These are phyloP conservation scores for Manis crassicaudata DNA, from an alignment of 2,797 vertebrate species.

Conservation along the genomic window DNA sequence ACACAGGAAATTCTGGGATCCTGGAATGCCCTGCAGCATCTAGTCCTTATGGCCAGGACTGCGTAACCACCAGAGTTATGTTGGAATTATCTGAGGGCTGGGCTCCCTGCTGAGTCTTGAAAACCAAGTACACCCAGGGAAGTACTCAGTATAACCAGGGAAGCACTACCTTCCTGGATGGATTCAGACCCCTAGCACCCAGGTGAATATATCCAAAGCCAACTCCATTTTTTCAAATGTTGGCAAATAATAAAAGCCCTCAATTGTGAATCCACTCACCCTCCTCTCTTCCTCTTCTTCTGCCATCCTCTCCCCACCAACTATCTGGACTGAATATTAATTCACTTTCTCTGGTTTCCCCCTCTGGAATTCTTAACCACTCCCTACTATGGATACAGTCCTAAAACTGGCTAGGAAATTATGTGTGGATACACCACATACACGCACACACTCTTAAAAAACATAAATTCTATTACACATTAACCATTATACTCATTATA, in stretches of 20 bases:
- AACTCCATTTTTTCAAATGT: neutral
- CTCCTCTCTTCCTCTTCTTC: neutral
- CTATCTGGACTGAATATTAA: neutral
- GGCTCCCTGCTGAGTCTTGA: neutral
- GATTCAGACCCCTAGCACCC: neutral
- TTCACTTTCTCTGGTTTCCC: slow-evolving; percentile 8
- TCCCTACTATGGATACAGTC: neutral
- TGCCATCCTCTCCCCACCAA: neutral
- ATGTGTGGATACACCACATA: neutral
- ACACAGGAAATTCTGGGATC: neutral
- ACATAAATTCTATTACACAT: neutral
- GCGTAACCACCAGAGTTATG: neutral
- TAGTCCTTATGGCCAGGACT: neutral
- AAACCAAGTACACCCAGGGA: neutral
- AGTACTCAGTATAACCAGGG: neutral
- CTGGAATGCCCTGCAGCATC: neutral
- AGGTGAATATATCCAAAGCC: neutral
- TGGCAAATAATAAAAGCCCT: neutral
- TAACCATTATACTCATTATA: neutral
- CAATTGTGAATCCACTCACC: neutral
- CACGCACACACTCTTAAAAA: neutral
- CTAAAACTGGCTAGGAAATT: neutral
- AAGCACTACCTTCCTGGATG: neutral
- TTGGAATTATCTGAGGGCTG: neutral
- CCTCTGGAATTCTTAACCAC: neutral